A percentile compares a stretch with the other conserved stretches of the same genome.
Evolutionary conservation across 2,888 invertebrate species (phyloP).

Genomic region (Andrena flavipes): DNA sequence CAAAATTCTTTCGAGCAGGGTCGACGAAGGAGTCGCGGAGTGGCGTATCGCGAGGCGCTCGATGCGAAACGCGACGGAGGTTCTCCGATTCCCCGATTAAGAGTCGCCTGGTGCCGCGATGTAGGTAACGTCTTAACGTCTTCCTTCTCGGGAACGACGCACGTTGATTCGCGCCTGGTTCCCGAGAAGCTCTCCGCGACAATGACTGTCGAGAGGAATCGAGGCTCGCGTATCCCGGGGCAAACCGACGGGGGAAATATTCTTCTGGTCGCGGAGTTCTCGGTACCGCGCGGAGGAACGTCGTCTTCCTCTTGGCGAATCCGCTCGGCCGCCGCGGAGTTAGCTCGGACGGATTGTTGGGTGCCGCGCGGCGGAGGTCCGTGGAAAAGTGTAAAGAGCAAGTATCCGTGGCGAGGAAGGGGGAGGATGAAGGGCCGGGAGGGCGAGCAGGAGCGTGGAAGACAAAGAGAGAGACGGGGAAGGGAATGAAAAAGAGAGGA

Average conservation of each 20-base stretch:
- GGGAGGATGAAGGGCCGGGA: conserved; percentile 20
- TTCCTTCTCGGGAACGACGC: background rate
- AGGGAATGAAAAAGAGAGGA: conserved; percentile 31
- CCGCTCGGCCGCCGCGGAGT: conserved; percentile 48
- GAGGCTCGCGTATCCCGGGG: background rate
- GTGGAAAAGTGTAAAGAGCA: conserved; percentile 68
- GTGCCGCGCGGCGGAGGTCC: conserved; percentile 61
- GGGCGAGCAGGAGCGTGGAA: conserved; percentile 6
- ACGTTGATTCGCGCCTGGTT: background rate
- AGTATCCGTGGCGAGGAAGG: conserved; percentile 24
- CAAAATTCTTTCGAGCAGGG: too few species aligned
- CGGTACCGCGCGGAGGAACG: conserved; percentile 27
- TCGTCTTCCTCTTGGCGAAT: conserved; percentile 23
- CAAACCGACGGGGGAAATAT: conserved; percentile 1
- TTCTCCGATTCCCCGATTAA: background rate
- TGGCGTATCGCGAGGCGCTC: background rate
- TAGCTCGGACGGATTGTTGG: conserved; percentile 72
- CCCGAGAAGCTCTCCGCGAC: background rate
- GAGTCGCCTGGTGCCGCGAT: background rate
- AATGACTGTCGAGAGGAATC: background rate
- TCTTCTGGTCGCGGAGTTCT: conserved; percentile 32
- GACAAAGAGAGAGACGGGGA: background rate
- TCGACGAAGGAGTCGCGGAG: background rate
- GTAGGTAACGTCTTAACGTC: background rate
- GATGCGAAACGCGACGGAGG: background rate